Conservation (phyloP, 2,888 invertebrate species). For the Drosophila quinaria region DNA sequence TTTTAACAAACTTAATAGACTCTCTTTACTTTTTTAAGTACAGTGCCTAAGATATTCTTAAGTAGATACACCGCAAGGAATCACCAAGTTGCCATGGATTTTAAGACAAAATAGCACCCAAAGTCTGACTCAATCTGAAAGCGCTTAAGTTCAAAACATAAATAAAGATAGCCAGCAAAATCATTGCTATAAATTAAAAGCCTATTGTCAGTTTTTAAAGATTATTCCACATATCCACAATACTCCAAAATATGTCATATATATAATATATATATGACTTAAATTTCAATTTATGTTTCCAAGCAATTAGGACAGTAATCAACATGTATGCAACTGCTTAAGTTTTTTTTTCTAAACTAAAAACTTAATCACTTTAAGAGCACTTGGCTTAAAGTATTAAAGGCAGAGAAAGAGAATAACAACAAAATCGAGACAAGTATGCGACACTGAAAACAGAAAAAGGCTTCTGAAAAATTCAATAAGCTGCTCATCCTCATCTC, state of each 20-base stretch:
- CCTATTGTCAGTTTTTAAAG: background rate
- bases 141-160: background rate
- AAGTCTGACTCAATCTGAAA: background rate
- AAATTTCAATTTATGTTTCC: background rate
- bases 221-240: background rate
- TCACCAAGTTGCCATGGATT: background rate
- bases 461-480: conserved; percentile 77
- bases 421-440: background rate
- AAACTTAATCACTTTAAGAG: conserved; percentile 47
- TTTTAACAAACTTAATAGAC: background rate
- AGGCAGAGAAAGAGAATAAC: conserved; percentile 21
- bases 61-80: background rate
- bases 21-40: background rate
- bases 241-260: background rate
- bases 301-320: conserved; percentile 16
- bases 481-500: conserved; percentile 56
- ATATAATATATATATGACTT: background rate
- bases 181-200: conserved; percentile 3
- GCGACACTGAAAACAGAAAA: conserved; percentile 26
- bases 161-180: background rate
- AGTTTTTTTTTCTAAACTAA: background rate
- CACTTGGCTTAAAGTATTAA: conserved; percentile 55
- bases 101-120: background rate
- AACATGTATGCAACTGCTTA: conserved; percentile 2
- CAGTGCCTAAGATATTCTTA: background rate